Conservation (phyloP, 2,888 invertebrate species). For the Cancer borealis region DNA sequence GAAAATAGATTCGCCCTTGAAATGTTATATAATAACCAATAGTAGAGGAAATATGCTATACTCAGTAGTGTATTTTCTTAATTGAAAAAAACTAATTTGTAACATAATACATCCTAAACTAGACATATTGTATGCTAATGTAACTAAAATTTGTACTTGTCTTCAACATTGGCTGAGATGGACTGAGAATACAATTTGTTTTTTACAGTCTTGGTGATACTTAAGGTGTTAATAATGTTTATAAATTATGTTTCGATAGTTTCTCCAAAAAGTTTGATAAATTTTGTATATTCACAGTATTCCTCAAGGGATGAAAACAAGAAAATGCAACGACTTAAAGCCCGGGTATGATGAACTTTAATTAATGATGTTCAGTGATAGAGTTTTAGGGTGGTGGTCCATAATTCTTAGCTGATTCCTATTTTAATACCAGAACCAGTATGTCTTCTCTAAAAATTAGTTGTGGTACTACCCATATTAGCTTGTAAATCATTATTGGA, state of each 20-base stretch:
- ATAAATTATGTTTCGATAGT: not conserved
- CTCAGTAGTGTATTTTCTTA: too few relatives aligned
- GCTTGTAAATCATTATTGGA: not conserved
- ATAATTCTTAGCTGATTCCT: too few relatives aligned
- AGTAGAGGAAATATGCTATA: too few relatives aligned
- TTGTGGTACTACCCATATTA: not conserved
- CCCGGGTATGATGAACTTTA: conserved; percentile 36
- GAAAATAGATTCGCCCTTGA: too few relatives aligned
- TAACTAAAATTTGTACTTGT: too few relatives aligned
- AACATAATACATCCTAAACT: too few relatives aligned
- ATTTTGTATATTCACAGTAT: conserved; percentile 53
- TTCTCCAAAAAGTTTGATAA: not conserved
- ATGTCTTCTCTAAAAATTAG: too few relatives aligned
- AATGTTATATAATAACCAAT: too few relatives aligned
- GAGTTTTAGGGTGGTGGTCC: not conserved
- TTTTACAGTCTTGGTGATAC: not conserved
- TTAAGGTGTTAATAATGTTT: not conserved
- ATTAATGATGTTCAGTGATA: not conserved
- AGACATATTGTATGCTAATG: too few relatives aligned
- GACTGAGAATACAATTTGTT: not conserved
- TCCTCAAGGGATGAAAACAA: conserved; percentile 44
- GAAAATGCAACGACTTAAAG: conserved; percentile 40
- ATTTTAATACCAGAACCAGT: too few relatives aligned
- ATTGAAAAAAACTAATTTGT: too few relatives aligned
- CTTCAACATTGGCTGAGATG: too few relatives aligned